Evolutionary conservation across 2,888 invertebrate genomes (phyloP), one percentile per base, ranked within the genome.

Genomic region (Abscondita cerata): DNA sequence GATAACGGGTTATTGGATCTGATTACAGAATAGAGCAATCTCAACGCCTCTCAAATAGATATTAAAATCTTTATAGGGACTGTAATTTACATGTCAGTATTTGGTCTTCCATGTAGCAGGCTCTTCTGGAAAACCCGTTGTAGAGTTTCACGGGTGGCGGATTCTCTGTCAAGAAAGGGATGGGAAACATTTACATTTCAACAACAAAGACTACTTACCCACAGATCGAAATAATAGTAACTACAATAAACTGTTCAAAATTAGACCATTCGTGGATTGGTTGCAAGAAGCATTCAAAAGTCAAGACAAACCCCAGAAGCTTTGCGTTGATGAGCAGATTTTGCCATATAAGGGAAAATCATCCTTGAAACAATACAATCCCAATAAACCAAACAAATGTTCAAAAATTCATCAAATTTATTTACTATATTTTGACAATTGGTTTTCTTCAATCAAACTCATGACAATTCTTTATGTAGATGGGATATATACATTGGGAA

Each of bases 301-400:
- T 4, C 31, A 33, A 33, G 9, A 25, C 6, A 50, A 33, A 13
- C 62, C 48, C 20, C 57, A 63, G 41, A 40, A 52, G 52, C 11
- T 58, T 1, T 57, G 57, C 33, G 12, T 57, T 13, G 57, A 50
- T 25, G 57, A 57, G 16, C 57, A 57, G 31, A 38, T 58, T 9
- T 41, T 41, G 11, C 52, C 58, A 11, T 58, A 13, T 36, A 38
- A 31, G 15, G 52, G 58, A n/a, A 11, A 15, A 4, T 58, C 58
- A 6, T 20, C 44, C 1, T 18, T 58, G 16, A 52, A 41, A 12
- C 52, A 52, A 44, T 58, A 58, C 13, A 52, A 58, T 34, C 58
- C 52, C 11, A 58, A 58, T 6, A 58, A 58, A 16, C 58, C 58
- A 18, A 34, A 50, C 38, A 52, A 52, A 40, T 52, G 52, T 5